A percentile compares a stretch with the other conserved stretches of the same genome.
Evolutionary conservation across 2,888 invertebrate genomes (phyloP).

Genomic region (Aromia moschata): DNA sequence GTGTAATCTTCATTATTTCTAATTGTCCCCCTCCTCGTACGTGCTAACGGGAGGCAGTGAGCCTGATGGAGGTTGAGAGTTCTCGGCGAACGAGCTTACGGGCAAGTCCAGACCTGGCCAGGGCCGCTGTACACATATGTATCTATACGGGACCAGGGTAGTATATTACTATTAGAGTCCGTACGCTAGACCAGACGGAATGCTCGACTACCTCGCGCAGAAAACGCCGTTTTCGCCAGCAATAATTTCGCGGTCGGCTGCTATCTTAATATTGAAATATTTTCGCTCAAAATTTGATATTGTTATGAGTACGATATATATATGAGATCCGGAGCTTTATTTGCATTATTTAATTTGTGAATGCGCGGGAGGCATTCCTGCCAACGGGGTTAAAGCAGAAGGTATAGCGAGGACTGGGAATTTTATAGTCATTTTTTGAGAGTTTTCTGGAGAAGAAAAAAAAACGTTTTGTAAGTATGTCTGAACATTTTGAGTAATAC

Average conservation of each 20-base stretch:
- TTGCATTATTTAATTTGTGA: conserved; percentile 27
- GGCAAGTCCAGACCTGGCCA: conserved; percentile 12
- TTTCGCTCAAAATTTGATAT: conserved; percentile 54
- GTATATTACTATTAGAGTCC: conserved; percentile 61
- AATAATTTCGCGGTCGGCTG: conserved; percentile 27
- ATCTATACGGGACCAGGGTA: conserved; percentile 58
- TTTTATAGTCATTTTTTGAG: too few species aligned
- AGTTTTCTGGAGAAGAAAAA: too few species aligned
- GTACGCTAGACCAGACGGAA: conserved; percentile 50
- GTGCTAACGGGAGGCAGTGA: conserved; percentile 55
- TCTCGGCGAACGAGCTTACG: background rate
- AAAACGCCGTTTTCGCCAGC: too few species aligned
- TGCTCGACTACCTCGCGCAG: conserved; percentile 34
- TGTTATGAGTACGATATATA: conserved; percentile 48
- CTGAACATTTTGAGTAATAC: too few species aligned
- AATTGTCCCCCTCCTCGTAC: conserved; percentile 58
- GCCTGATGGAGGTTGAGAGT: conserved; percentile 36
- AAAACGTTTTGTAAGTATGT: too few species aligned
- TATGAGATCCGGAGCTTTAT: conserved; percentile 25
- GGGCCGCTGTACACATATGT: conserved; percentile 57
- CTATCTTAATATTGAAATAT: conserved; percentile 55
- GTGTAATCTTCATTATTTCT: conserved; percentile 62
- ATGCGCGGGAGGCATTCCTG: conserved; percentile 17
- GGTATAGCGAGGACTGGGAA: conserved; percentile 2
- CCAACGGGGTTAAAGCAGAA: too few species aligned